Conservation (phyloP, 2,797 vertebrate species). For the Notolepis coatsorum region DNA sequence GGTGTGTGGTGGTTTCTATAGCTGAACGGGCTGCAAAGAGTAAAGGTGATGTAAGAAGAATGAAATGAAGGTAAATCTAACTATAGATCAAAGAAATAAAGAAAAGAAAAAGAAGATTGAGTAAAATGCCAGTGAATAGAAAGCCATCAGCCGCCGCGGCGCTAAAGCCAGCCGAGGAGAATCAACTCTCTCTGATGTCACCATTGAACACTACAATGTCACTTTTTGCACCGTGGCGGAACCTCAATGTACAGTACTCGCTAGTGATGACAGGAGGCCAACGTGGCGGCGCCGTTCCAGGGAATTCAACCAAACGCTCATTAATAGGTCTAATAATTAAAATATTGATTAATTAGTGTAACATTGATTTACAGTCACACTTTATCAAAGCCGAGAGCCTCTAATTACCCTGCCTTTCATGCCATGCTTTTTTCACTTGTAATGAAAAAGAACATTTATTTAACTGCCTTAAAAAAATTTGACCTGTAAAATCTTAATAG, state of each 20-base stretch:
- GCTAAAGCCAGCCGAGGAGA: constrained; percentile 31
- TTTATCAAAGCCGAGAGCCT: constrained; percentile 95
- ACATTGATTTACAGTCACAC: constrained; percentile 99
- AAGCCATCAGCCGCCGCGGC: constrained; percentile 20
- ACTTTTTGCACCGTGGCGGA: constrained; percentile 55
- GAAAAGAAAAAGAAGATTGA: background rate
- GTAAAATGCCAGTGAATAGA: constrained; percentile 21
- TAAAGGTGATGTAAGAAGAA: too few species aligned
- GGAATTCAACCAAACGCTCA: constrained; percentile 95
- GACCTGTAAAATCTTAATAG: constrained; percentile 99
- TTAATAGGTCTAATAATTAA: constrained; percentile 99
- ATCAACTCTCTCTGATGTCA: constrained; percentile 55
- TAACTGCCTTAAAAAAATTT: constrained; percentile 99
- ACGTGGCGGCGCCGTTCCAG: constrained; percentile 84
- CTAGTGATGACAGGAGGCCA: constrained; percentile 86
- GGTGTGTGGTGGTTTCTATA: too few species aligned
- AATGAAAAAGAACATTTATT: constrained; percentile 97
- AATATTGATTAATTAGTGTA: constrained; percentile 99
- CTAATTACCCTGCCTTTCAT: constrained; percentile 95
- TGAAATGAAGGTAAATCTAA: constrained; percentile 28
- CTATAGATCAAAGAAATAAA: too few species aligned
- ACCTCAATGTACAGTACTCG: constrained; percentile 80
- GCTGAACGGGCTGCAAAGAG: too few species aligned
- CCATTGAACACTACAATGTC: constrained; percentile 48
- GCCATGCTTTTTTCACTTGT: constrained; percentile 92